Evolutionary conservation across 2,888 invertebrate species (phyloP), one percentile per base, ranked within the genome.

Genomic region (Frankliniella intonsa): DNA sequence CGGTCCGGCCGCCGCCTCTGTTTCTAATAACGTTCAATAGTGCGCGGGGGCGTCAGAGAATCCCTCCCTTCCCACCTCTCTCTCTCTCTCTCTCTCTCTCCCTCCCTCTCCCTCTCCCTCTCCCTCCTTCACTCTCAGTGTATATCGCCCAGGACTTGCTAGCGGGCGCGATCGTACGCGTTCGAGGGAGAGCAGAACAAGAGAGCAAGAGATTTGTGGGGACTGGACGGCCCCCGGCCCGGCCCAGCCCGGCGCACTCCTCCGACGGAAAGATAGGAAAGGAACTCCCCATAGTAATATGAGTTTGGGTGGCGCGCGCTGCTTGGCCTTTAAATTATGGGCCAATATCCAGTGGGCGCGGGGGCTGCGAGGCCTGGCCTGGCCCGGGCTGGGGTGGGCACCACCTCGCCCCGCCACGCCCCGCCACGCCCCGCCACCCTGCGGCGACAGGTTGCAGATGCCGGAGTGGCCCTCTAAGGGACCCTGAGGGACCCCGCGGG

Each of bases 201-300:
- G 69, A 69, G n/a, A 69, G 69, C 22, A 22, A 69, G 69, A 69
- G 69, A 69, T 69, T 69, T 69, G 69, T 69, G 69, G 69, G 69
- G 22, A n/a, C n/a, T n/a, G n/a, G n/a, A n/a, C n/a, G n/a, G n/a
- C n/a, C n/a, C n/a, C n/a, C n/a, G n/a, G n/a, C n/a, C n/a, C 38
- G 38, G 38, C 3, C 38, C 38, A 38, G 3, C 38, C 38, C 38
- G 38, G 38, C 38, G 38, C 38, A 38, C 38, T 62, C n/a, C 62
- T 11, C 62, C 22, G 69, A 22, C 22, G 17, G 55, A 76, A 25
- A 76, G 69, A 76, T 76, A 76, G 69, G 69, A 76, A 76, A 25
- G 69, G 69, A 76, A 76, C 69, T 76, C 69, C 69, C 69, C 25
- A 76, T 76, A 76, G 69, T 76, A 76, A 76, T 76, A 76, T 76